Base-by-base conservation (phyloP, 1,140 invertebrate genomes). In the Drosophila lini region DNA sequence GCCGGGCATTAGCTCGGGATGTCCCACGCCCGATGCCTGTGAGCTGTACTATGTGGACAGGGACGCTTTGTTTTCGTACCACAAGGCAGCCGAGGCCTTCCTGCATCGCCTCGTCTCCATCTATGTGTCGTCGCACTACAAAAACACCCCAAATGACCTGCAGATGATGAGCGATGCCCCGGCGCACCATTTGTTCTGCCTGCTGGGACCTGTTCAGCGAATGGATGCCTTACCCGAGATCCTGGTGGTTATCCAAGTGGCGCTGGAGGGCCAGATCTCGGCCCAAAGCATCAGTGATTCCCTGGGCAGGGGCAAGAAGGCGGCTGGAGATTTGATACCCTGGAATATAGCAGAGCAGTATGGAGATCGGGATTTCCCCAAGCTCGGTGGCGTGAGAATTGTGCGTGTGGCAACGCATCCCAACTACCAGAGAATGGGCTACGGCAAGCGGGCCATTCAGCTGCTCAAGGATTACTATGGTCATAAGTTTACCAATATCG, bases 81-180 rank as follows among this genome's bases (percentile, higher is more conserved):
- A 99, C 86, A 97, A 97, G 92, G 97, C 97, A 0, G 98, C 98
- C 0, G 99, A 99, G 93, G 93, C 95, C 3, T 99, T 99, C 93
- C 93, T 99, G 6, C 98, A 99, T 88, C 94, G 97, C 80, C 85
- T 99, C 0, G 97, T 99, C 65, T 95, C 97, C 36, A 95, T 99
- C 6, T 99, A 98, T 92, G 98, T 99, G 0, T 95, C 99, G 0
- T 99, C 98, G 13, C 99, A 99, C 94, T 99, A 99, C 91, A 99
- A 99, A 95, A 99, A 99, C 93, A 98, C 96, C 61, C 99, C 99
- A 1, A 99, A 99, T 94, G 99, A 99, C 94, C 93, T 99, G 10
- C 98, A 99, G 94, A 96, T 99, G 95, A 95, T 99, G 93, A 98
- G 98, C 11, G 99, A 99, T 94, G 98, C 99, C 10, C 99, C 99